Conservation (phyloP, 2,888 invertebrate species). For the Drosophila paracracens region DNA sequence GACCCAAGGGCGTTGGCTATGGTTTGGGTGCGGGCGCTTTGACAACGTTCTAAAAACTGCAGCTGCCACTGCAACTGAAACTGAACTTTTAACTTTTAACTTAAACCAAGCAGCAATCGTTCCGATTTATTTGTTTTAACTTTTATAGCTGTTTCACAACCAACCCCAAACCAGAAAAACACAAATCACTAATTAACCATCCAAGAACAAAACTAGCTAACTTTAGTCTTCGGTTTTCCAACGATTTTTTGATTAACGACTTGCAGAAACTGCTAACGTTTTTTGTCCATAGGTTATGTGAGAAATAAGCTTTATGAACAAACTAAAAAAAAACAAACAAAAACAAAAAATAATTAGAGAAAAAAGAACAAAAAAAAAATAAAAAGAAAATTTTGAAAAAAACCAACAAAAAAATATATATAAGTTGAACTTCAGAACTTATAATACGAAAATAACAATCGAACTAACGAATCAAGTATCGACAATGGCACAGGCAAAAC, state of each 20-base stretch:
- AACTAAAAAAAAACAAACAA: conserved; percentile 40
- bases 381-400: conserved; percentile 41
- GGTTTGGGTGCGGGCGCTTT: conserved; percentile 96
- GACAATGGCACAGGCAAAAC: conserved; percentile 51
- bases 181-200: conserved; percentile 37
- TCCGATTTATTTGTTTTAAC: conserved; percentile 61
- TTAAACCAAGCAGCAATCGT: conserved; percentile 34
- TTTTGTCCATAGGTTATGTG: conserved; percentile 79
- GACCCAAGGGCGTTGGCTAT: conserved; percentile 95
- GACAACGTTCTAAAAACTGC: conserved; percentile 92
- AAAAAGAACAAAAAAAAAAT: conserved; percentile 25
- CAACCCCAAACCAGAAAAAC: not conserved
- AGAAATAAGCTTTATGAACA: conserved; percentile 71
- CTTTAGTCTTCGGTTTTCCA: conserved; percentile 79
- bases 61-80: conserved; percentile 85
- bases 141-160: conserved; percentile 22
- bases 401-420: conserved; percentile 36
- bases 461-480: conserved; percentile 63
- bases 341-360: conserved; percentile 18
- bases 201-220: conserved; percentile 65
- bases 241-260: conserved; percentile 80
- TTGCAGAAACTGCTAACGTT: conserved; percentile 47
- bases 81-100: conserved; percentile 19
- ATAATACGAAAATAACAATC: conserved; percentile 65
- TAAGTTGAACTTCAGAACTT: conserved; percentile 53